A percentile compares a stretch with the other conserved stretches of the same genome.
Conservation (phyloP, 2,797 vertebrate species). For the Lepus oiostolus region DNA sequence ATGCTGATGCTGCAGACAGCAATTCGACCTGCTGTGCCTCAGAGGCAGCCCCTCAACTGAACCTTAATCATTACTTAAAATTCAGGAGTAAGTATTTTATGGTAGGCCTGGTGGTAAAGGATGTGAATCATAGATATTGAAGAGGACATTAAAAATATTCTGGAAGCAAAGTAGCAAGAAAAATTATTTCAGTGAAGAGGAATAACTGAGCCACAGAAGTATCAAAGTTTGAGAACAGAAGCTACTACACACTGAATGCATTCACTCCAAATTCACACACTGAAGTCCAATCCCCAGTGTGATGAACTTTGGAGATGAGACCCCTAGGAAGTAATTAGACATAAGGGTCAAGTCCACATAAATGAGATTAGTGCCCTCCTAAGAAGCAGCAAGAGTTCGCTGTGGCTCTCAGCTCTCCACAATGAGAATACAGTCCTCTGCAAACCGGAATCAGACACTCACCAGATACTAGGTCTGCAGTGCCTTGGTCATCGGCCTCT, state of each 20-base stretch:
- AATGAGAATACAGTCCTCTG: not conserved
- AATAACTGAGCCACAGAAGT: not conserved
- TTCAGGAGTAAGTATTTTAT: not conserved
- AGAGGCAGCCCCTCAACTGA: too few species aligned
- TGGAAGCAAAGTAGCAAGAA: not conserved
- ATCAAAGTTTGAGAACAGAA: not conserved
- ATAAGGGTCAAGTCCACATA: not conserved
- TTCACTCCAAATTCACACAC: not conserved
- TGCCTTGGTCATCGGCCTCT: not conserved
- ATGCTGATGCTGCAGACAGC: too few species aligned
- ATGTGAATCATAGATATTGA: not conserved
- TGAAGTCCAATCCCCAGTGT: not conserved
- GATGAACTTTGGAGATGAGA: not conserved
- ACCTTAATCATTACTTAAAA: not conserved
- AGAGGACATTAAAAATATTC: not conserved
- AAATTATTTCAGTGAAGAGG: not conserved
- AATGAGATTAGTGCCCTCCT: not conserved
- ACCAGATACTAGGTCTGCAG: not conserved
- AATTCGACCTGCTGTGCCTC: too few species aligned
- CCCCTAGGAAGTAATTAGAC: not conserved
- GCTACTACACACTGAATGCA: not conserved
- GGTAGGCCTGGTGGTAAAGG: not conserved
- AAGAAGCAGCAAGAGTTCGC: not conserved
- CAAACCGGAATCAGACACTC: not conserved
- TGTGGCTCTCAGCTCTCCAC: not conserved